Evolutionary conservation across 2,797 vertebrate species (phyloP).

Genomic region (Darevskia mixta): DNA sequence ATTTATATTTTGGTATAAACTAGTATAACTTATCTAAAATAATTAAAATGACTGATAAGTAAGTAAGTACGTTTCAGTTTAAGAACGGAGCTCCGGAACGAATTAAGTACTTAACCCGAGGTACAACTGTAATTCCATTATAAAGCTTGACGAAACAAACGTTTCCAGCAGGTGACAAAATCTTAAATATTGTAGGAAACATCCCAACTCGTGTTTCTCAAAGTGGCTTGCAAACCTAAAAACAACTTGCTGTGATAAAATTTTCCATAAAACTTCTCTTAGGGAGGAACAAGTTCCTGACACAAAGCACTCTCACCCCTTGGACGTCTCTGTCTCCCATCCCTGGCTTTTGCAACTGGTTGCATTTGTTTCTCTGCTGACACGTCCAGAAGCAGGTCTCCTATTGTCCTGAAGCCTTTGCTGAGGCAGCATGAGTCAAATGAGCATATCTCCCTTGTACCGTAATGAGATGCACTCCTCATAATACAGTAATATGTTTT

Average conservation of each 20-base stretch:
- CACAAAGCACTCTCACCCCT: not conserved
- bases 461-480: not conserved
- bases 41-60: too few species aligned
- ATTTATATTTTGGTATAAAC: too few species aligned
- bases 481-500: not conserved
- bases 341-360: not conserved
- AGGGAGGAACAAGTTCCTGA: not conserved
- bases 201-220: not conserved
- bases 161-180: too few species aligned
- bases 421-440: not conserved
- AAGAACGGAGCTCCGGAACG: too few species aligned
- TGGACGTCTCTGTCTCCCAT: not conserved
- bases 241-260: not conserved
- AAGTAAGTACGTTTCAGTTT: too few species aligned
- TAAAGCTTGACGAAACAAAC: too few species aligned
- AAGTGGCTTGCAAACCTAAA: not conserved
- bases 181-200: too few species aligned
- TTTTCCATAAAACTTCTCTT: not conserved
- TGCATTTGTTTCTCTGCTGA: not conserved
- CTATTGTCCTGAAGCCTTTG: not conserved
- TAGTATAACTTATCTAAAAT: too few species aligned
- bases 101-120: too few species aligned
- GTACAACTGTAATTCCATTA: too few species aligned
- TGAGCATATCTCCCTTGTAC: not conserved
- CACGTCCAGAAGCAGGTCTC: not conserved